Percentiles rank a stretch among this genome's conserved stretches.
These are phyloP conservation scores for Sternarchorhynchus goeldii DNA, from an alignment of 2,797 vertebrate species.

Conservation along the genomic window DNA sequence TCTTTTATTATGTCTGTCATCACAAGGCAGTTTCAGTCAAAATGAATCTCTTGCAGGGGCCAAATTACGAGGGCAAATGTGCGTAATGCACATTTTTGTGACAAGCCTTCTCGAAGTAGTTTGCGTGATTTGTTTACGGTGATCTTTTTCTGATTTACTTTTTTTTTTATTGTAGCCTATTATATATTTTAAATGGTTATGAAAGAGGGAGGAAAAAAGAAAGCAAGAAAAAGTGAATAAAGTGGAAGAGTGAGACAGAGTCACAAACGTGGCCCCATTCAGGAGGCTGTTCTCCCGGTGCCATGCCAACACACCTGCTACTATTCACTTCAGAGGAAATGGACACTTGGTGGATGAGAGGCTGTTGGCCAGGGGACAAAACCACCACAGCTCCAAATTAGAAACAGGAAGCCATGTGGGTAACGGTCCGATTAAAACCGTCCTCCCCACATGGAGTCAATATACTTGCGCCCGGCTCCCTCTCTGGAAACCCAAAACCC, in stretches of 20 bases:
- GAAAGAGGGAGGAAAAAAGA: constrained; percentile 50
- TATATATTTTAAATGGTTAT: constrained; percentile 9
- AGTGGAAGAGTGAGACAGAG: constrained; percentile 51
- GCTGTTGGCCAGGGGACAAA: constrained; percentile 80
- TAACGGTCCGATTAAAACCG: constrained; percentile 82
- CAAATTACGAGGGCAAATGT: constrained; percentile 37
- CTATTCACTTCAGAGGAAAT: constrained; percentile 86
- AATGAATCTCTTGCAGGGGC: constrained; percentile 49
- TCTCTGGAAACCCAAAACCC: constrained; percentile 81
- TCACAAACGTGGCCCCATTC: constrained; percentile 67
- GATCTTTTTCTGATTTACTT: constrained; percentile 26
- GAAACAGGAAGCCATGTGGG: constrained; percentile 86
- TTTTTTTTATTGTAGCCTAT: constrained; percentile 7
- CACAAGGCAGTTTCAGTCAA: constrained; percentile 55
- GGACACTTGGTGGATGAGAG: constrained; percentile 84
- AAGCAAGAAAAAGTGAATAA: constrained; percentile 50
- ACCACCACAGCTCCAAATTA: constrained; percentile 83
- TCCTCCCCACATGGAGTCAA: constrained; percentile 84
- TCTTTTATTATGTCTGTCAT: constrained; percentile 55
- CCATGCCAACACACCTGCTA: constrained; percentile 83
- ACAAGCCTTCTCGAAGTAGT: constrained; percentile 17
- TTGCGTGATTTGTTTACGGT: constrained; percentile 38
- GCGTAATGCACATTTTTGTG: constrained; percentile 38
- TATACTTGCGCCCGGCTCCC: constrained; percentile 80
- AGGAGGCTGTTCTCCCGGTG: constrained; percentile 73